Conservation (phyloP, 2,797 vertebrate species). For the Muscicapa comitata region DNA sequence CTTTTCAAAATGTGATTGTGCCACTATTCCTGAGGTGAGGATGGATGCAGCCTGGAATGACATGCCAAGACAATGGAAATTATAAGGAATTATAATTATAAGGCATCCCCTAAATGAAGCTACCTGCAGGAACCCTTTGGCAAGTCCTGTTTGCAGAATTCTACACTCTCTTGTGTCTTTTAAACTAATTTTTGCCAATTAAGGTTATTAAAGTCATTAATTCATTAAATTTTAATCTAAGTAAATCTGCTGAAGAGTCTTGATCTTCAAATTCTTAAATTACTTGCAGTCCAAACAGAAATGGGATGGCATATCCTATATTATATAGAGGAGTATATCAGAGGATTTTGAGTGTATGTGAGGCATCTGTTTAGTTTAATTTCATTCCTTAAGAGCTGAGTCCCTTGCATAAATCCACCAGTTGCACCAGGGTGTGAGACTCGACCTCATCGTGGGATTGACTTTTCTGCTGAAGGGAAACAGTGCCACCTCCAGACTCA, state of each 20-base stretch:
- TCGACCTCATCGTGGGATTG: not conserved
- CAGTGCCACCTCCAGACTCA: constrained; percentile 60
- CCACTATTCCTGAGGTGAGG: not conserved
- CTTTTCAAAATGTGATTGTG: not conserved
- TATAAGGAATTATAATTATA: not conserved
- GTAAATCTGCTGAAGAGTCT: constrained; percentile 6
- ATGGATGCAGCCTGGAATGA: not conserved
- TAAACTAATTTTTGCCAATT: not conserved
- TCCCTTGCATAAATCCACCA: not conserved
- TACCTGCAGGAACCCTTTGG: not conserved
- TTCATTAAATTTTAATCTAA: not conserved
- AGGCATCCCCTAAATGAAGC: not conserved
- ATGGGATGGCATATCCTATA: not conserved
- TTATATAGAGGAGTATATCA: not conserved
- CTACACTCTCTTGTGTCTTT: not conserved
- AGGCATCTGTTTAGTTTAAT: constrained; percentile 4
- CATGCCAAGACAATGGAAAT: rapidly evolving
- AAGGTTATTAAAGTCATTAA: constrained; percentile 15
- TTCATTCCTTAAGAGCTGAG: not conserved
- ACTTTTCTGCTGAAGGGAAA: constrained; percentile 23
- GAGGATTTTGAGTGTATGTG: not conserved
- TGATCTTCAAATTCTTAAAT: constrained; percentile 6
- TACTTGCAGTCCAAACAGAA: not conserved
- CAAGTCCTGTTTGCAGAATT: not conserved
- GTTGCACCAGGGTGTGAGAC: not conserved